Evolutionary conservation across 2,797 vertebrate genomes (phyloP).

Genomic region (Potorous gilbertii): DNA sequence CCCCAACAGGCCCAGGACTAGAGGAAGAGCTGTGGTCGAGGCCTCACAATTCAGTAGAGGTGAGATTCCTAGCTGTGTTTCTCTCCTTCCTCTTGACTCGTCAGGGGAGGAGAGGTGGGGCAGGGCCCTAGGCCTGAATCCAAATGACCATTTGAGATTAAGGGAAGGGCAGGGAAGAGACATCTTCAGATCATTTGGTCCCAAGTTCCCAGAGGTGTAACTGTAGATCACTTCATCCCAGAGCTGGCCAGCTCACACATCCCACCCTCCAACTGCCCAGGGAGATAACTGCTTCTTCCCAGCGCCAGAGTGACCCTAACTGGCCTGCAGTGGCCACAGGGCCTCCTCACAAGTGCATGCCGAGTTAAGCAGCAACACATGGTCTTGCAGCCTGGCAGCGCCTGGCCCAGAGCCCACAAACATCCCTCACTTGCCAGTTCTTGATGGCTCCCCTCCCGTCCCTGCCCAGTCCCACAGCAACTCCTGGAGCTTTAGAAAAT

Average conservation of each 20-base stretch:
- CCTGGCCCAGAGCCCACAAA: neutral
- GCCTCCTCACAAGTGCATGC: neutral
- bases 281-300: conserved; percentile 55
- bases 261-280: conserved; percentile 26
- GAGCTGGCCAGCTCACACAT: neutral
- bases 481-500: conserved; percentile 82
- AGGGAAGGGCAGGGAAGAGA: neutral
- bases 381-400: neutral
- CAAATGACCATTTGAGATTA: neutral
- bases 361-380: neutral
- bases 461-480: neutral
- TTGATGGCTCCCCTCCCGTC: neutral
- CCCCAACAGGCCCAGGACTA: neutral
- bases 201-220: neutral
- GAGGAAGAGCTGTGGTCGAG: neutral
- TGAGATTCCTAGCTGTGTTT: no score
- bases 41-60: neutral
- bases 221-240: neutral
- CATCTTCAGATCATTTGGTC: neutral
- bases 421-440: neutral
- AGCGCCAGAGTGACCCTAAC: neutral
- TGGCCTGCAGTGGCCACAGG: no score
- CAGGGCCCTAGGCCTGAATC: neutral
- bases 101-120: no score
- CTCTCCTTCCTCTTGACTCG: neutral